A percentile compares a stretch with the other conserved stretches of the same genome.
Evolutionary conservation across 2,797 vertebrate species (phyloP).

Genomic region (Crenuchus spilurus): DNA sequence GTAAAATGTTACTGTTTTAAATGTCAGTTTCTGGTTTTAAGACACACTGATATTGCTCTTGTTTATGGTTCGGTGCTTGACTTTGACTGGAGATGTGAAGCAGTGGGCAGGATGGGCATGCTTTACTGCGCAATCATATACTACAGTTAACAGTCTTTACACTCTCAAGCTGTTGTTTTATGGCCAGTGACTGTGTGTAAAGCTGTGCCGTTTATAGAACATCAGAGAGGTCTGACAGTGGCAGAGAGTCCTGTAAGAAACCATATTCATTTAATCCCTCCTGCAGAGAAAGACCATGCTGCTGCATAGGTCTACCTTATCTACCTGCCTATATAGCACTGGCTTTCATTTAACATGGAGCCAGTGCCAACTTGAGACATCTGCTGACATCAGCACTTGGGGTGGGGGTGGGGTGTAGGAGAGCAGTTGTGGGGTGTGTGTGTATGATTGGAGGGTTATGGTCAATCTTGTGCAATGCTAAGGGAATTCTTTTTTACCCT

Average conservation of each 20-base stretch:
- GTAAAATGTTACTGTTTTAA: neutral
- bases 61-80: conserved; percentile 18
- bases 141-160: conserved; percentile 19
- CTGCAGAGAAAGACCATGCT: conserved; percentile 20
- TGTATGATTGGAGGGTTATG: conserved; percentile 52
- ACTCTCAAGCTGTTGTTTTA: conserved; percentile 23
- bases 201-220: neutral
- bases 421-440: conserved; percentile 13
- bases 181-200: neutral
- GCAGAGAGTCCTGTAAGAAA: conserved; percentile 31
- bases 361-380: conserved; percentile 56
- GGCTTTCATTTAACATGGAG: conserved; percentile 55
- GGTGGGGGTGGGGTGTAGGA: conserved; percentile 12
- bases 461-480: conserved; percentile 62
- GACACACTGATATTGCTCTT: conserved; percentile 20
- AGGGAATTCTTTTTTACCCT: conserved; percentile 66
- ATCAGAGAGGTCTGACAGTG: conserved; percentile 2
- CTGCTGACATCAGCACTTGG: conserved; percentile 70
- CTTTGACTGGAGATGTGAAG: conserved; percentile 9
- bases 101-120: neutral
- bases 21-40: neutral
- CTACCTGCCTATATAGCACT: conserved; percentile 59
- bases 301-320: conserved; percentile 34
- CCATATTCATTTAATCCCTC: conserved; percentile 39
- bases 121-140: conserved; percentile 17